Conservation (phyloP, 2,113 vertebrate genomes). For the Amblyornis subalaris region DNA sequence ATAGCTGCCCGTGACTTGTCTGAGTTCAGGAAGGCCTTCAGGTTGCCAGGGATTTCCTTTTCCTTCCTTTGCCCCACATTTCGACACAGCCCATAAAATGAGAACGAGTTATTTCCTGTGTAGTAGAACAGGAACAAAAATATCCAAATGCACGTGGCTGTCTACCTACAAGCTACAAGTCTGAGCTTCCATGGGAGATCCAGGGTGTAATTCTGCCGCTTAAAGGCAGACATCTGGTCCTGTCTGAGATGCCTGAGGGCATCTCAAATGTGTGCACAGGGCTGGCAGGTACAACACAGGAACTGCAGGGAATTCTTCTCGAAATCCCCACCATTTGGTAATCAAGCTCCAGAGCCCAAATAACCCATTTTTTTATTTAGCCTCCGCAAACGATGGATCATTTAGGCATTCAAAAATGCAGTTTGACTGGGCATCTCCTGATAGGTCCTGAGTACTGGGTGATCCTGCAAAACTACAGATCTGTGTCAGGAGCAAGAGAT, state of each 20-base stretch:
- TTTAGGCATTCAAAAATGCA: not conserved
- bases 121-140: not conserved
- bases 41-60: constrained; percentile 3
- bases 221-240: not conserved
- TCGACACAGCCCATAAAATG: not conserved
- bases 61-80: constrained; percentile 1
- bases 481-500: not conserved
- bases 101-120: not conserved
- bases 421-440: not conserved
- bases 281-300: not conserved
- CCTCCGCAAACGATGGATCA: not conserved
- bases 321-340: not conserved
- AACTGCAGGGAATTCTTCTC: not conserved
- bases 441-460: not conserved
- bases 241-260: not conserved
- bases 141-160: not conserved
- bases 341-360: not conserved
- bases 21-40: not conserved
- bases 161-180: not conserved
- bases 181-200: not conserved
- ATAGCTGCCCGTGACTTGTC: not conserved
- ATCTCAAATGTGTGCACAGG: not conserved
- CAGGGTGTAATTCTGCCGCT: not conserved
- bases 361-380: not conserved
- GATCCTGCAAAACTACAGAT: not conserved